Evolutionary conservation across 2,888 invertebrate species (phyloP).

Genomic region (Monochamus alternatus): DNA sequence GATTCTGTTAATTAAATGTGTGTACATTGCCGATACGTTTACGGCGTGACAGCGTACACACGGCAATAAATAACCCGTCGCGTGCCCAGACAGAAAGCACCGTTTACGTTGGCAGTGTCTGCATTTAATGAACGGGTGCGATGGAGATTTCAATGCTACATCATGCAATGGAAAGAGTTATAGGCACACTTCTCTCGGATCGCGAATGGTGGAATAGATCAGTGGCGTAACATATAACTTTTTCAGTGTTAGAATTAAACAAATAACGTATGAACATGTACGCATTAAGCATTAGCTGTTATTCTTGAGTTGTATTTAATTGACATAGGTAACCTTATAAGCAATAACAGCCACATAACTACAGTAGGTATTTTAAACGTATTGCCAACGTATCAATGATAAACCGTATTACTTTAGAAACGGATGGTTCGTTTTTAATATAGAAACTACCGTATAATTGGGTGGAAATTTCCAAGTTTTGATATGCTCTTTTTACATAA

Average conservation of each 20-base stretch:
- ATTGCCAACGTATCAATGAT: too few relatives aligned
- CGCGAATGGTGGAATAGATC: constrained; percentile 13
- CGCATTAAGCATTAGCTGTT: too few relatives aligned
- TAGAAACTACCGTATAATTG: too few relatives aligned
- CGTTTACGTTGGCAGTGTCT: constrained; percentile 42
- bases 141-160: constrained; percentile 52
- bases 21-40: constrained; percentile 1
- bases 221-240: constrained; percentile 3
- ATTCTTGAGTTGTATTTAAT: too few relatives aligned
- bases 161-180: constrained; percentile 21
- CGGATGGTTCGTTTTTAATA: too few relatives aligned
- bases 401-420: too few relatives aligned
- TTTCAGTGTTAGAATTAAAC: not conserved
- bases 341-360: too few relatives aligned
- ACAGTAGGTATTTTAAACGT: too few relatives aligned
- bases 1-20: constrained; percentile 9
- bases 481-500: too few relatives aligned
- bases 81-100: constrained; percentile 55
- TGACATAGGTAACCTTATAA: too few relatives aligned
- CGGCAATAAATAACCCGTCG: constrained; percentile 46
- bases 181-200: constrained; percentile 16
- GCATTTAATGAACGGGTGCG: constrained; percentile 43
- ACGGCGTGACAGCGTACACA: constrained; percentile 17
- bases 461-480: too few relatives aligned
- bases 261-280: too few relatives aligned